phyloP scores from a whole-genome alignment of 2,888 invertebrate genomes.

The Eilema caniola region DNA sequence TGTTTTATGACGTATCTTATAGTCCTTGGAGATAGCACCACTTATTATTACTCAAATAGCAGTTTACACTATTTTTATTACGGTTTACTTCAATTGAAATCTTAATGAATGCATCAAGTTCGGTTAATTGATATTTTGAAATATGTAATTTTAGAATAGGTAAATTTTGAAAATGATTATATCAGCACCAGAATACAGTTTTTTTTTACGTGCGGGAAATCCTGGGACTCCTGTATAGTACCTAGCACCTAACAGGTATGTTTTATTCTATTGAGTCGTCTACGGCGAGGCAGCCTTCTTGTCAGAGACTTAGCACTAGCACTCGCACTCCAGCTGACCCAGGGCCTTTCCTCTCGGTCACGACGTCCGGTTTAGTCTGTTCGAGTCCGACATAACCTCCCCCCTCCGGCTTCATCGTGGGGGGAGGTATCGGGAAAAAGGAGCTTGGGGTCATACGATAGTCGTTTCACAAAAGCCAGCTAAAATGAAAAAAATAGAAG shows the following conservation, averaged over 20 bases:
- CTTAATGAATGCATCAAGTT: not conserved
- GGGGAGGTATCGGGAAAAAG: too few species aligned
- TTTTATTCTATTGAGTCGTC: not conserved
- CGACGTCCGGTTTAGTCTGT: too few species aligned
- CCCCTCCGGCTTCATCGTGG: too few species aligned
- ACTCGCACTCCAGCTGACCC: too few species aligned
- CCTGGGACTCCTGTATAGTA: conserved; percentile 1
- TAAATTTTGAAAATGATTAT: not conserved
- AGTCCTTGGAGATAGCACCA: not conserved
- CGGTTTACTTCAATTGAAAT: not conserved
- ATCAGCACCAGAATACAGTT: too few species aligned
- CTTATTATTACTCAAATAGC: not conserved
- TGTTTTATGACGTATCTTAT: not conserved
- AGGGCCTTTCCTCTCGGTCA: too few species aligned
- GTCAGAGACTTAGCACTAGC: not conserved
- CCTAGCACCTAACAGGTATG: not conserved
- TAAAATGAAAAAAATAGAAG: too few species aligned
- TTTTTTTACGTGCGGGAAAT: too few species aligned
- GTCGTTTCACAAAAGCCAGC: too few species aligned
- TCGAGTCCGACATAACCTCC: too few species aligned
- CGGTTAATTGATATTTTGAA: not conserved
- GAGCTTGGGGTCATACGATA: too few species aligned
- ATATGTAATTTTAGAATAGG: not conserved
- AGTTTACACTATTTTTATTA: not conserved
- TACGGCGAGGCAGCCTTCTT: not conserved